Evolutionary conservation across 2,113 vertebrate species (phyloP), one percentile per base, ranked within the genome.

Genomic region (Cynopterus brachyotis): DNA sequence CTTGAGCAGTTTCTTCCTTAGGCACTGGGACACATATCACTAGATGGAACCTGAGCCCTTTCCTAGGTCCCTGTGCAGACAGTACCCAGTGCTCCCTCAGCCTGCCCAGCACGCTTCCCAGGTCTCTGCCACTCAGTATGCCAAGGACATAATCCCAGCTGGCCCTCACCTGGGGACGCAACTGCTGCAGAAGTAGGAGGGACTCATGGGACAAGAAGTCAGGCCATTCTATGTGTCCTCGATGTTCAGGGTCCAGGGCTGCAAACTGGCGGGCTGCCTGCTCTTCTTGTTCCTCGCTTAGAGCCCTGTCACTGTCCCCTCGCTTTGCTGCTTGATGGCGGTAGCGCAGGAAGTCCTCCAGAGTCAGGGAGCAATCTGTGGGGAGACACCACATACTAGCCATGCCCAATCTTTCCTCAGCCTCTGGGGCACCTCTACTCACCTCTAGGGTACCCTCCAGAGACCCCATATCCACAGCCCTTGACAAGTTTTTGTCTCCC

Each of bases 151-250:
- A 45, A 32, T 3, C 42, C 50, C 40, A 11, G 26, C 26, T 70
- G 45, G 37, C 2, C 17, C 83, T 73, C 98, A 99, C 99, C 99
- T 99, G 99, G 0, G 99, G 98, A 81, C 99, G 99, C 30, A 99
- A 98, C 79, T 99, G 99, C 98, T 98, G 99, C 97, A 99, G 97
- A 70, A 99, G 98, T 16, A 98, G 98, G 94, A 99, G 98, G 35
- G 99, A 99, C 98, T 99, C 99, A 0, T 99, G 99, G 97, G 99
- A 99, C 94, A 99, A 99, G 97, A 99, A 99, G 95, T 99, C 99
- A 0, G 98, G 98, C 99, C 99, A 99, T 90, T 99, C 99, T 0
- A 99, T 96, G 59, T 99, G 99, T 79, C 99, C 99, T 92, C 98
- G 99, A 97, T 99, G 99, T 80, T 99, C 99, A 0, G 99, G 99